Evolutionary conservation across 2,797 vertebrate genomes (phyloP), one percentile per base, ranked within the genome.

Genomic region (Pogonophryne albipinna): DNA sequence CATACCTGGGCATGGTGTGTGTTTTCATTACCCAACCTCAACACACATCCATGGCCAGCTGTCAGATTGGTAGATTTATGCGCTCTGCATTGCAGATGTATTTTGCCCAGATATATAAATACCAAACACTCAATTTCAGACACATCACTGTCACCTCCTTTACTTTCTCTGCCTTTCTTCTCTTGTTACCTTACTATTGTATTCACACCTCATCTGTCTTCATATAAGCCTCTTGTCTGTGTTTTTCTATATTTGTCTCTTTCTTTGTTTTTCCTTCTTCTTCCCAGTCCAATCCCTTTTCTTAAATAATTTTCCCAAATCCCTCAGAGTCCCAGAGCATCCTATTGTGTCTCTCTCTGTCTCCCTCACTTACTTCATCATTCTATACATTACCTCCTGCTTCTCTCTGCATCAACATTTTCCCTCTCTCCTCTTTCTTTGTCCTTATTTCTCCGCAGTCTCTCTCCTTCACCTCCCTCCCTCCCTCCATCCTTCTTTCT

Each of bases 31-130:
- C 62, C 59, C 65, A 61, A 63, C 38, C 20, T 50, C 41, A 38
- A 74, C 63, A 58, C 61, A 72, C 57, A 66, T 85, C 69, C 80
- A 75, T 79, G 66, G 74, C 83, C 80, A 88, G 90, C 90, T 92
- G 89, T 87, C 87, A 92, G 85, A 86, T 63, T 79, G 81, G 69
- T 31, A 90, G 91, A 94, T 89, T 88, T 89, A 94, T 94, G 86
- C 86, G 84, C 86, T 91, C 89, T 93, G 87, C 86, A 89, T 78
- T 93, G 86, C 87, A 92, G 80, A 93, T 90, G 69, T 76, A 89
- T 87, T 77, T 68, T 55, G 11, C 53, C 31, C 11, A 45, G 12
- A 71, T 47, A 67, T 38, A 77, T 31, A 34, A 68, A 77, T 19
- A 60, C 23, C 70, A 27, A 62, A 52, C 49, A 27, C 27, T 76